Evolutionary conservation across 2,888 invertebrate genomes (phyloP).

Genomic region (Teleiodes luculella): DNA sequence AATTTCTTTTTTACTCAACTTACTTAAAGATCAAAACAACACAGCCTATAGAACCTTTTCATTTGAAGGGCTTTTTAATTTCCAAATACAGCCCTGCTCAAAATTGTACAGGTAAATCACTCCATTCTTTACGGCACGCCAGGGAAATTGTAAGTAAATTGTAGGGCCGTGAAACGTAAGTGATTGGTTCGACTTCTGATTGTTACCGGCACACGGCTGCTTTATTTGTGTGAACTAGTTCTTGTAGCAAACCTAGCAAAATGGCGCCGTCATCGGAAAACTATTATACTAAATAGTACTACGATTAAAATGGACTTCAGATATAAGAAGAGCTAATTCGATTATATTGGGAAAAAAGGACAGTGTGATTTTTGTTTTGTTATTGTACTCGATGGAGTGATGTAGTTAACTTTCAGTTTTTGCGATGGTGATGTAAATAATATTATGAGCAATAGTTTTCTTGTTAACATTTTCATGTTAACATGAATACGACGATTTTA

Average conservation of each 20-base stretch:
- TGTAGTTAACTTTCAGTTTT: too few species aligned
- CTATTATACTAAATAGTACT: too few species aligned
- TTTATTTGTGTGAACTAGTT: neutral
- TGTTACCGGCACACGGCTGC: neutral
- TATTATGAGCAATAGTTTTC: too few species aligned
- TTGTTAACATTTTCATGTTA: too few species aligned
- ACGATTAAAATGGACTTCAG: too few species aligned
- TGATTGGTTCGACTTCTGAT: conserved; percentile 8
- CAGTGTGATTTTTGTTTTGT: too few species aligned
- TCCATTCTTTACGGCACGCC: conserved; percentile 15
- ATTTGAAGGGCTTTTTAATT: neutral
- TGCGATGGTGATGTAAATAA: too few species aligned
- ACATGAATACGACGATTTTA: too few species aligned
- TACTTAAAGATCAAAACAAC: neutral
- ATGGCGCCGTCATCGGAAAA: neutral
- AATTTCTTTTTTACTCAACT: too few species aligned
- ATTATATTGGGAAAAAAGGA: too few species aligned
- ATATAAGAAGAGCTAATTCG: too few species aligned
- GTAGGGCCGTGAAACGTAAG: conserved; percentile 7
- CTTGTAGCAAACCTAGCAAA: neutral
- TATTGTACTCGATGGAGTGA: too few species aligned
- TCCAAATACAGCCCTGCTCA: neutral
- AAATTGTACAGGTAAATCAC: conserved; percentile 15
- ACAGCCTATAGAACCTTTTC: neutral
- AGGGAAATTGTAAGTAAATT: conserved; percentile 17